Evolutionary conservation across 2,797 vertebrate genomes (phyloP).

Genomic region (Argentina silus): DNA sequence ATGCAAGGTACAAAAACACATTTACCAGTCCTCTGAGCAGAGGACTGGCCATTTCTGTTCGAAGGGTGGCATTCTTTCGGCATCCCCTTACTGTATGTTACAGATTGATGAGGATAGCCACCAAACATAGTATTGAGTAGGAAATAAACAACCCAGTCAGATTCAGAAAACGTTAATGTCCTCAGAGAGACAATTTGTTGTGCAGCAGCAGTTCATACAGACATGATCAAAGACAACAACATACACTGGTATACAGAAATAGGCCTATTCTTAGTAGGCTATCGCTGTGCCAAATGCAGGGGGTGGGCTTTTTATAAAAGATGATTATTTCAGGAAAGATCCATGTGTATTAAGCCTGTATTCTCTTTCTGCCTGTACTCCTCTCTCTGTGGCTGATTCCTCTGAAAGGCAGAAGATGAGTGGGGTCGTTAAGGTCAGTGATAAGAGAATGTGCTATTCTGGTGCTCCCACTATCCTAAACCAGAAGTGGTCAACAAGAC

Average conservation of each 20-base stretch:
- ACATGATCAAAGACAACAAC: no score
- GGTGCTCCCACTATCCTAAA: not conserved
- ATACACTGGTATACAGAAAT: no score
- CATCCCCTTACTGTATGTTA: slow-evolving; percentile 9
- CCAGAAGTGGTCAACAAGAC: slow-evolving; percentile 7
- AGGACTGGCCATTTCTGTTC: not conserved
- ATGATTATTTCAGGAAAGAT: not conserved
- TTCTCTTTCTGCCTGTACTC: no score
- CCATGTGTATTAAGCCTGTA: not conserved
- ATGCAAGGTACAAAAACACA: slow-evolving; percentile 60
- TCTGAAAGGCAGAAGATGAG: slow-evolving; percentile 26
- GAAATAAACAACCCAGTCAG: not conserved
- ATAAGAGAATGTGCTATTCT: slow-evolving; percentile 16
- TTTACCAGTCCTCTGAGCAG: slow-evolving; percentile 42
- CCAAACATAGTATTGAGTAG: not conserved
- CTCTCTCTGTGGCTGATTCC: no score
- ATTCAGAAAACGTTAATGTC: slow-evolving; percentile 3
- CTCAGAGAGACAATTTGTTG: no score
- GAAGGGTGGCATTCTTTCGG: not conserved
- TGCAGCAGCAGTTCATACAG: no score
- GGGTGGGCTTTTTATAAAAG: no score
- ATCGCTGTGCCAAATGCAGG: no score
- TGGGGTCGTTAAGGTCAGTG: slow-evolving; percentile 30
- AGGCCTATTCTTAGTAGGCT: no score
- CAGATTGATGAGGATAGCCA: slow-evolving; percentile 8